These are phyloP conservation scores for Gryon sp. DNA, from an alignment of 1,140 invertebrate genomes.

Conservation along the genomic window DNA sequence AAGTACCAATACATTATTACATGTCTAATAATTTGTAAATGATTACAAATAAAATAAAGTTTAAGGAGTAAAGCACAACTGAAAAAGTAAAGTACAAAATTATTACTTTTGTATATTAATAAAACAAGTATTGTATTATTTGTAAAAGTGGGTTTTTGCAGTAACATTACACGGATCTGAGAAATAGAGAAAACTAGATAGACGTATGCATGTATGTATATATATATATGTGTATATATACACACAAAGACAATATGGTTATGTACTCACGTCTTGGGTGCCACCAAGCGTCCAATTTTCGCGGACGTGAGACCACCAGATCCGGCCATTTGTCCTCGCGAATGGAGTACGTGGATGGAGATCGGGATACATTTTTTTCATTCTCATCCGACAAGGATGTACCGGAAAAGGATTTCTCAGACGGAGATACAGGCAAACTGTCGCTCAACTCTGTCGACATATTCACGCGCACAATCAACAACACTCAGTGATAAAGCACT, in stretches of 20 bases:
- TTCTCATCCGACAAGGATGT: constrained; percentile 76
- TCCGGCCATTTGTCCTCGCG: constrained; percentile 81
- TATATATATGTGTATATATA: not conserved
- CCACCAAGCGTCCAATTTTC: constrained; percentile 77
- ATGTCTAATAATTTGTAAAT: too few species aligned
- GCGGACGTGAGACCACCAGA: constrained; percentile 78
- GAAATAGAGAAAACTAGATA: constrained; percentile 25
- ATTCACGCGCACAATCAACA: constrained; percentile 68
- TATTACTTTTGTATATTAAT: too few species aligned
- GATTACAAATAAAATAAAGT: too few species aligned
- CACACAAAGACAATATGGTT: too few species aligned
- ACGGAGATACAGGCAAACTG: constrained; percentile 79
- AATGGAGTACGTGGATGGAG: constrained; percentile 79
- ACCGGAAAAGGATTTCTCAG: constrained; percentile 75
- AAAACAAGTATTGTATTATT: too few species aligned
- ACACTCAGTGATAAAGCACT: constrained; percentile 25
- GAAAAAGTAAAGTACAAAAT: too few species aligned
- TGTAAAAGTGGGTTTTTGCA: not conserved
- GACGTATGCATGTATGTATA: constrained; percentile 3
- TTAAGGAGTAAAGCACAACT: too few species aligned
- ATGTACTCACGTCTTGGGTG: constrained; percentile 76
- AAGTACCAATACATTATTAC: too few species aligned
- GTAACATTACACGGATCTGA: constrained; percentile 13
- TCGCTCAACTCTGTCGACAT: constrained; percentile 80
- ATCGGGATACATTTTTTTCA: constrained; percentile 78